Evolutionary conservation across 2,888 invertebrate genomes (phyloP), one percentile per base, ranked within the genome.

Genomic region (Vannuccia rotundouncinata): DNA sequence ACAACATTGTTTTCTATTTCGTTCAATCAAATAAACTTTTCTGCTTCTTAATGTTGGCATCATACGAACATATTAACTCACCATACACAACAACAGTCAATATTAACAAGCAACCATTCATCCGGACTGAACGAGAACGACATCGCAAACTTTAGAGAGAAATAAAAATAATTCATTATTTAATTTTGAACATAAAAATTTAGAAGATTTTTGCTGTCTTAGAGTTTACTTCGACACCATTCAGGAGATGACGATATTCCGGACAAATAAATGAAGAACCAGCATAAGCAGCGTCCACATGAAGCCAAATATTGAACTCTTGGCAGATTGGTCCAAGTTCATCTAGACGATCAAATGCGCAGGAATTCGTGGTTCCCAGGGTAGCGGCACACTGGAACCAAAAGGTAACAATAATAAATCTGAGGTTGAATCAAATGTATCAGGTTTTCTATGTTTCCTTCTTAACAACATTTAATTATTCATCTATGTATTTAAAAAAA

Each of bases 201-300:
- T n/a, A n/a, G n/a, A n/a, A n/a, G n/a, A n/a, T n/a, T n/a, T n/a
- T n/a, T n/a, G n/a, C n/a, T n/a, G n/a, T n/a, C n/a, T n/a, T n/a
- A n/a, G n/a, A n/a, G n/a, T 80, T 31, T 29, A 80, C 80, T 45
- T 81, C 80, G 10, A 81, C 74, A n/a, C 81, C 81, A 60, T 81
- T 81, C 17, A 81, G 59, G 22, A 66, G 81, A 59, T 74, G 60
- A 22, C 80, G 66, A 31, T 66, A 81, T 45, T 81, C 81, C 13
- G 81, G 81, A 29, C 81, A 81, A n/a, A 82, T 81, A 30, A 83
- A 81, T 27, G 82, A 80, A 27, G 83, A 82, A 22, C 82, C 82
- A 29, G 95, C 96, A 87, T 96, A 97, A 0, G 96, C 95, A 0
- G 93, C 95, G 87, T 96, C 96, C 0, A 96, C 94, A 85, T 95